Percentiles rank a stretch among this genome's conserved stretches.
Evolutionary conservation across 2,888 invertebrate genomes (phyloP).

Genomic region (Zygothrica quintamaculata): DNA sequence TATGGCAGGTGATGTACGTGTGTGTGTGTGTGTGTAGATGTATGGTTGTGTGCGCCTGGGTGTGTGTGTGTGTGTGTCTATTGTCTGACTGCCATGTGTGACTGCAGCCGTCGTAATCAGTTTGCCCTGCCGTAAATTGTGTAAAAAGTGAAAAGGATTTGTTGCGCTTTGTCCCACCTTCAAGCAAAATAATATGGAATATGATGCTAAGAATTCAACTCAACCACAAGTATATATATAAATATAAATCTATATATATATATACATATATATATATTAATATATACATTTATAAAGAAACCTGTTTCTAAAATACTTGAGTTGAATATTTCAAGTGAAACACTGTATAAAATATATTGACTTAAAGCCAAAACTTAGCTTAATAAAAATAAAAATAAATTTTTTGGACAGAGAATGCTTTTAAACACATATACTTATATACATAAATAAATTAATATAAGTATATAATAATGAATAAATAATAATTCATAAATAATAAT

Average conservation of each 20-base stretch:
- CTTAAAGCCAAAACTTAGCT: too few relatives aligned
- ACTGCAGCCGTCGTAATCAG: constrained; percentile 47
- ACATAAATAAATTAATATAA: background rate
- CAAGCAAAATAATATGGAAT: constrained; percentile 11
- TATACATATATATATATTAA: too few relatives aligned
- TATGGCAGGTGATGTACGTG: constrained; percentile 7
- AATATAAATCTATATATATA: too few relatives aligned
- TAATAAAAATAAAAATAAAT: too few relatives aligned
- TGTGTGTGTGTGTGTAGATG: constrained; percentile 1
- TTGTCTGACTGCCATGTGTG: constrained; percentile 45
- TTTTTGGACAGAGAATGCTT: too few relatives aligned
- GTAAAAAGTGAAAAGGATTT: constrained; percentile 68
- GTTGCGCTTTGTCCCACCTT: constrained; percentile 28
- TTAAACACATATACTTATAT: background rate
- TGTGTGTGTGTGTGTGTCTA: constrained; percentile 34
- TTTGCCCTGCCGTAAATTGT: constrained; percentile 50
- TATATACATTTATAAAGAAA: too few relatives aligned
- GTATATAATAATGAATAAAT: background rate
- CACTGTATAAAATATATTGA: too few relatives aligned
- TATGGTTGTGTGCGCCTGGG: constrained; percentile 21
- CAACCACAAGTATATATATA: too few relatives aligned
- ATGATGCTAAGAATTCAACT: background rate
- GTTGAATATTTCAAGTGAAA: too few relatives aligned
- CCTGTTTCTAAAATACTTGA: too few relatives aligned
- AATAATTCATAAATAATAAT: too few relatives aligned